phyloP scores from a whole-genome alignment of 64 coral and sea anemone genomes.

The Montipora efflorescens region DNA sequence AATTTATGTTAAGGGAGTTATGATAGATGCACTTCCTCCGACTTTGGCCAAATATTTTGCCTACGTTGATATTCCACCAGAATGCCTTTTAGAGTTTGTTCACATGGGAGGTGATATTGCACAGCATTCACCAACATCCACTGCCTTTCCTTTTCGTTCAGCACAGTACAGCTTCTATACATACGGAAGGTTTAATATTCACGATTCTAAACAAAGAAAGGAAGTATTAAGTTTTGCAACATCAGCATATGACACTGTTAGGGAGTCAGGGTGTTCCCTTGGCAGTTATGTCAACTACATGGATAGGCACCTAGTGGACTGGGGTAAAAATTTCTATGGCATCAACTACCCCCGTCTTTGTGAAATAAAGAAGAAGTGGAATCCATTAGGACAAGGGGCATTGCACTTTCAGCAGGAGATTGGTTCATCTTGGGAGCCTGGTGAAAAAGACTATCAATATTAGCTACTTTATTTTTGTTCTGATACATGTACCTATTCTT shows the following conservation, averaged over 20 bases:
- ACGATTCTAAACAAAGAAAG: constrained; percentile 50
- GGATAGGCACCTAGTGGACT: constrained; percentile 73
- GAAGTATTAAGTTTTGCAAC: constrained; percentile 82
- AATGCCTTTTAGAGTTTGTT: constrained; percentile 91
- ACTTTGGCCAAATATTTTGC: constrained; percentile 83
- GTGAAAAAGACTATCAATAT: not conserved
- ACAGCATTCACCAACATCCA: constrained; percentile 65
- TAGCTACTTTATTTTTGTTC: not conserved
- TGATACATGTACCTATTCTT: not conserved
- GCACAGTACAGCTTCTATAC: constrained; percentile 94
- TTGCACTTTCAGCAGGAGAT: constrained; percentile 95
- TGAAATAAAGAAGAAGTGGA: constrained; percentile 84
- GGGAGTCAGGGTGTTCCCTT: constrained; percentile 62
- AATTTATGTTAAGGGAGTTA: constrained; percentile 85
- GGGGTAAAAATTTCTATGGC: constrained; percentile 84
- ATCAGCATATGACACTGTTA: constrained; percentile 75
- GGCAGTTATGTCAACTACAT: constrained; percentile 94
- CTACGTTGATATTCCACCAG: constrained; percentile 67
- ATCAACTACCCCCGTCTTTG: constrained; percentile 75
- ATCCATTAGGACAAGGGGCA: constrained; percentile 73
- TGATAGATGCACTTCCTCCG: constrained; percentile 67
- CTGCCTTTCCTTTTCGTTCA: constrained; percentile 84
- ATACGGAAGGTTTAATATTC: constrained; percentile 76
- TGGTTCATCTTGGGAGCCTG: constrained; percentile 88
- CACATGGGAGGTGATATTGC: constrained; percentile 91